Conservation (phyloP, 2,113 vertebrate genomes). For the Nansenia antarctica region DNA sequence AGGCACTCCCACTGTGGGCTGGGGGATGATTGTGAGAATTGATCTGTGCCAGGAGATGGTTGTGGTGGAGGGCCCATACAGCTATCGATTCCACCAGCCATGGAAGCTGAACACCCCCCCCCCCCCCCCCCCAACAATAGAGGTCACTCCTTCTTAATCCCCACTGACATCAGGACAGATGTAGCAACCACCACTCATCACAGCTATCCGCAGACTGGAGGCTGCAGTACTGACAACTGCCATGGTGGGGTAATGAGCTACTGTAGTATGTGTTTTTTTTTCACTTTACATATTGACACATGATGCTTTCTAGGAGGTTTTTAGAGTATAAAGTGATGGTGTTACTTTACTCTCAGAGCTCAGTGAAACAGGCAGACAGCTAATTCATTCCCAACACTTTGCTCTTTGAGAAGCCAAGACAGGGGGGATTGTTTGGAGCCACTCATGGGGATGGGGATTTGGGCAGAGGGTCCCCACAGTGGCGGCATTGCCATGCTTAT, state of each 20-base stretch:
- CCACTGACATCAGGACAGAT: conserved; percentile 43
- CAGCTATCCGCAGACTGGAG: neutral
- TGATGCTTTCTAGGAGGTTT: neutral
- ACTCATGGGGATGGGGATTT: conserved; percentile 2
- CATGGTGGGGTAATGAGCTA: neutral
- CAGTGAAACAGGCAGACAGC: neutral
- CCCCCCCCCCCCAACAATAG: conserved; percentile 40
- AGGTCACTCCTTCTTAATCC: conserved; percentile 49
- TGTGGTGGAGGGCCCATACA: neutral
- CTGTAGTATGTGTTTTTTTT: neutral
- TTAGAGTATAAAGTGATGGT: neutral
- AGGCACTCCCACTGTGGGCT: conserved; percentile 40
- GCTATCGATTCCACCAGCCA: conserved; percentile 42
- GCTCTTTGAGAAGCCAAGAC: neutral
- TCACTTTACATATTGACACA: neutral
- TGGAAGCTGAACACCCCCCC: conserved; percentile 33
- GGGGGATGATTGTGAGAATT: conserved; percentile 51
- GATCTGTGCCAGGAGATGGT: conserved; percentile 54
- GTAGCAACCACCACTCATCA: neutral
- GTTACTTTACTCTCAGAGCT: neutral
- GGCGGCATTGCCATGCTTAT: neutral
- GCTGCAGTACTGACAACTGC: neutral
- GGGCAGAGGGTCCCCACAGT: neutral
- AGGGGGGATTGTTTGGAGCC: neutral
- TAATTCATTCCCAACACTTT: neutral